phyloP scores from a whole-genome alignment of 2,797 vertebrate genomes.

The Urosaurus nigricauda region DNA sequence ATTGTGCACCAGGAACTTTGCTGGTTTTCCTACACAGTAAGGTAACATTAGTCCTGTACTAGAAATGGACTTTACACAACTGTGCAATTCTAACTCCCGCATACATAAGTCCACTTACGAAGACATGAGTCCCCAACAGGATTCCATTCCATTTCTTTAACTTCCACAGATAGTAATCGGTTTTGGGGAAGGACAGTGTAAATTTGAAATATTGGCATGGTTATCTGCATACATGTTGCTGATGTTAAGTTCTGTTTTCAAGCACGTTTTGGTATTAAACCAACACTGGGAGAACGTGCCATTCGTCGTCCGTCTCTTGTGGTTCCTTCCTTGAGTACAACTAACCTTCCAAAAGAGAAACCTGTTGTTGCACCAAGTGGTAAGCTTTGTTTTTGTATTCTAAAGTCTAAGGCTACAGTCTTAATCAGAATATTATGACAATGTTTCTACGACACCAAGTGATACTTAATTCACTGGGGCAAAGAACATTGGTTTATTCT shows the following conservation, averaged over 20 bases:
- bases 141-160: background rate
- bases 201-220: background rate
- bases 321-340: background rate
- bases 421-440: background rate
- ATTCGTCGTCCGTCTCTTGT: constrained; percentile 55
- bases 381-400: constrained; percentile 44
- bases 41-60: too few relatives aligned
- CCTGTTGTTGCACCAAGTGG: constrained; percentile 45
- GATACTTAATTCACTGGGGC: background rate
- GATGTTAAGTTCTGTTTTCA: constrained; percentile 18
- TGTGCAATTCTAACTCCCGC: too few relatives aligned
- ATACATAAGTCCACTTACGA: too few relatives aligned
- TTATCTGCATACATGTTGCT: background rate
- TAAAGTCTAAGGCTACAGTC: background rate
- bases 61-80: too few relatives aligned
- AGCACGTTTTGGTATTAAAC: constrained; percentile 81
- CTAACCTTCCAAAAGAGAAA: constrained; percentile 21
- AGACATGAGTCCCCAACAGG: too few relatives aligned
- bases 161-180: background rate
- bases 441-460: background rate
- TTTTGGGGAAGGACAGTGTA: background rate
- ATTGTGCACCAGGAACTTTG: too few relatives aligned
- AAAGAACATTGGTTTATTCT: background rate
- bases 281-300: constrained; percentile 74
- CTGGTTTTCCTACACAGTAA: too few relatives aligned